Base-by-base conservation (phyloP, 2,113 vertebrate genomes). In the Pelodiscus sinensis region DNA sequence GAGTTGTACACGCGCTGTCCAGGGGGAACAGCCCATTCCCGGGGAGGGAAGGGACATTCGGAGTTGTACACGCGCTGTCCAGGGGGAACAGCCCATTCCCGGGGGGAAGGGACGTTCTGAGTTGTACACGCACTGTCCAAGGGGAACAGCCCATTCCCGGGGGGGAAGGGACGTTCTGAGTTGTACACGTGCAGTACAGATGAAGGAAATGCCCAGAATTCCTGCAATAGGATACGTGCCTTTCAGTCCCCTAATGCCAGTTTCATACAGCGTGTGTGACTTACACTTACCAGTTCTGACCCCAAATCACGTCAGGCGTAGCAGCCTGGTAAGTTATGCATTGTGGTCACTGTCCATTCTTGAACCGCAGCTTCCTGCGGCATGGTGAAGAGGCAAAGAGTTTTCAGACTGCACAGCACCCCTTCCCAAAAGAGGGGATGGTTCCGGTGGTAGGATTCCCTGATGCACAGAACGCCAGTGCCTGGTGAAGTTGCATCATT, bases 191-290 rank as follows among this genome's bases (percentile, higher is more conserved):
- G 44, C 85, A 38, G 58, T 35, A 75, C 79, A 75, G 21, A 8
- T 83, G 0, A 0, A 79, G 62, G 31, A 10, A 44, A 3, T 24
- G 55, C 6, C 18, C 73, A 88, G 82, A 88, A 88, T 79, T 29
- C 51, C 77, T 80, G 31, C n/a, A 0, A 0, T 15, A 38, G 27
- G 18, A 5, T 9, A 0, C 0, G 16, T 1, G 2, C 5, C 71
- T 51, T 29, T 31, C 0, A 44, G 10, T 44, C 71, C 18, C 13
- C 11, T 44, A 5, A 44, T 44, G 35, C 35, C 22, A 24, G 7
- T 44, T 25, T 68, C 14, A 11, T 75, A 75, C 22, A 75, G 71
- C 24, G 71, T 11, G 11, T 44, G 4, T 38, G 22, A 14, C 21
- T 24, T 38, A 38, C 22, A 44, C 22, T 75, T 75, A 44, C 38